Evolutionary conservation across 2,888 invertebrate species (phyloP), one percentile per base, ranked within the genome.

Genomic region (Spatulosminthurus flaviceps): DNA sequence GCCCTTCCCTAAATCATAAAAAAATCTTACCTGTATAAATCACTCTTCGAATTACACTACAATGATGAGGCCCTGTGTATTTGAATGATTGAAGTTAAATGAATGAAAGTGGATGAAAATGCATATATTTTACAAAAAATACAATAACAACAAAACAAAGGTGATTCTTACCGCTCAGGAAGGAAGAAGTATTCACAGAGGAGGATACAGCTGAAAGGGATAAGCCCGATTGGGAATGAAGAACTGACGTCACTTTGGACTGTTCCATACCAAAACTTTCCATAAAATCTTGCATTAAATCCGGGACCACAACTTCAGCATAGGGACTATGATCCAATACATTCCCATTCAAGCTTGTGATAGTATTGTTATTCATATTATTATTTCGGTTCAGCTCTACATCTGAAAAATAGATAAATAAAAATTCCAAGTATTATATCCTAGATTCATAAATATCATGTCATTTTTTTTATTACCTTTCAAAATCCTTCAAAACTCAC

Each of bases 311-410:
- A 87, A 91, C 92, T 70, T 77, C 69, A 19, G 22, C 70, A 51
- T 77, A 77, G 11, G 77, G 77, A 70, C 77, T 77, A 73, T 67
- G 79, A 75, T 83, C 82, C 79, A 83, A 76, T n/a, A 81, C 83
- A 43, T 80, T 78, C 42, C 74, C 78, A 67, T 66, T 76, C 16
- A 51, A 19, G 43, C 19, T 67, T 24, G 72, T 72, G 67, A 29
- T 77, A 34, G 22, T 77, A 24, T 67, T 22, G 29, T 29, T 67
- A 26, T 60, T 69, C 92, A 89, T 29, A 41, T 26, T 26, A 84
- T 92, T 89, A 9, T 92, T 91, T 76, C 93, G 90, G 87, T 94
- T 94, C 86, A 93, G 92, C 88, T 94, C 94, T 81, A 94, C 93
- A 88, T 94, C 94, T 93, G 89, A 42, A 88, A 88, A 67, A 79